Conservation (phyloP, 2,888 invertebrate species). For the Coecobrya sp. region DNA sequence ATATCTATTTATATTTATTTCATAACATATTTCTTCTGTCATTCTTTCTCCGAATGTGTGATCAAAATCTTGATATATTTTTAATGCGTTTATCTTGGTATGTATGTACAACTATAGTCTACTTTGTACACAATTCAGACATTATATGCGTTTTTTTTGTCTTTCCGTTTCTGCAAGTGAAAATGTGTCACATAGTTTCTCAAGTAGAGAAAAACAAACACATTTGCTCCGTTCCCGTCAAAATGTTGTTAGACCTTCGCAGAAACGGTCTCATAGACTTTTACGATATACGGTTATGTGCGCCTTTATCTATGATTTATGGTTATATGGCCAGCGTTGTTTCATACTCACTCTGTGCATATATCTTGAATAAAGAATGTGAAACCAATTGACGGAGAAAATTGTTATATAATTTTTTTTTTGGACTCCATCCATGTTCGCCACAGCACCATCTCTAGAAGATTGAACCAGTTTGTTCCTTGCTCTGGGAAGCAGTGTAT, state of each 20-base stretch:
- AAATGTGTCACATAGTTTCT: constrained; percentile 11
- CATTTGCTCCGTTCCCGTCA: not conserved
- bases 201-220: not conserved
- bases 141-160: constrained; percentile 1
- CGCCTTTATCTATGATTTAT: not conserved
- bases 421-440: not conserved
- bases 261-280: not conserved
- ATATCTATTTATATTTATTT: constrained; percentile 35
- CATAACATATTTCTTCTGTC: not conserved
- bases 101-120: not conserved
- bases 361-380: not conserved
- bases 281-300: not conserved
- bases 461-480: not conserved
- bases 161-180: constrained; percentile 13
- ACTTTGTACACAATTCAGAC: not conserved
- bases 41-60: not conserved
- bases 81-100: not conserved
- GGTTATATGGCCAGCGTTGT: not conserved
- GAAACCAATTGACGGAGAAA: not conserved
- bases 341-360: too few relatives aligned
- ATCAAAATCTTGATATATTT: not conserved
- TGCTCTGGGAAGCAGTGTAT: not conserved
- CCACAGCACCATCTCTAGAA: not conserved
- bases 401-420: not conserved
- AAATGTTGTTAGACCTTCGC: not conserved